A percentile compares a stretch with the other conserved stretches of the same genome.
phyloP scores from a whole-genome alignment of 2,113 vertebrate genomes.

The Hepsetus odoe region DNA sequence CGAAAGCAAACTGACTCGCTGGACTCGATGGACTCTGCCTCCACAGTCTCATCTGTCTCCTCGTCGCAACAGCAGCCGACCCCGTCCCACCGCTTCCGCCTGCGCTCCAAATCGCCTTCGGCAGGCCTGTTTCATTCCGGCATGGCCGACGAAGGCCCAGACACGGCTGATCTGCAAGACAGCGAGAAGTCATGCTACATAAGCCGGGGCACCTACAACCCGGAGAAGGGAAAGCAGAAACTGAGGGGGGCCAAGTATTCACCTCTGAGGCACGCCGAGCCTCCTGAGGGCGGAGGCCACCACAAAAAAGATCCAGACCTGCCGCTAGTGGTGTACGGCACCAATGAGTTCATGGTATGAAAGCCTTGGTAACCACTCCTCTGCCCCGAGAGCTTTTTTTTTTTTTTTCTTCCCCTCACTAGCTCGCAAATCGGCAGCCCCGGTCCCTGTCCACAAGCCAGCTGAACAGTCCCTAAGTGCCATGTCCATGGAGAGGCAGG shows the following conservation, averaged over 20 bases:
- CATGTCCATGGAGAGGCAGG: conserved; percentile 43
- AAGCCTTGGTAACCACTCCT: conserved; percentile 52
- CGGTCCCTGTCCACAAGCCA: conserved; percentile 46
- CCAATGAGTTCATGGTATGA: conserved; percentile 98
- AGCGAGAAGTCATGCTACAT: conserved; percentile 84
- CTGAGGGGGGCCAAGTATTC: conserved; percentile 84
- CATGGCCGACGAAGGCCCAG: conserved; percentile 42
- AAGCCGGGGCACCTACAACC: conserved; percentile 91
- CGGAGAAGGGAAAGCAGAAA: conserved; percentile 92
- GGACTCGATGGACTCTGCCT: conserved; percentile 74
- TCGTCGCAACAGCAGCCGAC: conserved; percentile 77
- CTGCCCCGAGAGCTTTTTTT: conserved; percentile 5
- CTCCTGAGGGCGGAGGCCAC: conserved; percentile 72
- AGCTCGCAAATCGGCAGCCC: conserved; percentile 56
- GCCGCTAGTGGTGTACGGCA: conserved; percentile 85
- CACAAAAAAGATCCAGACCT: conserved; percentile 81
- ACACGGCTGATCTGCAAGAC: conserved; percentile 66
- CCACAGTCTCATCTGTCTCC: conserved; percentile 74
- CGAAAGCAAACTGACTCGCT: conserved; percentile 78
- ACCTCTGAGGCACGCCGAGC: conserved; percentile 80
- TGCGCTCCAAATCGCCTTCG: conserved; percentile 86
- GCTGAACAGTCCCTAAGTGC: conserved; percentile 67
- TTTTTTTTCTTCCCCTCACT: conserved; percentile 37
- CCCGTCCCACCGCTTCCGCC: conserved; percentile 83
- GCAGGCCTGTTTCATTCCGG: conserved; percentile 54